phyloP scores from a whole-genome alignment of 2,797 vertebrate species.

The Pelobates cultripes region DNA sequence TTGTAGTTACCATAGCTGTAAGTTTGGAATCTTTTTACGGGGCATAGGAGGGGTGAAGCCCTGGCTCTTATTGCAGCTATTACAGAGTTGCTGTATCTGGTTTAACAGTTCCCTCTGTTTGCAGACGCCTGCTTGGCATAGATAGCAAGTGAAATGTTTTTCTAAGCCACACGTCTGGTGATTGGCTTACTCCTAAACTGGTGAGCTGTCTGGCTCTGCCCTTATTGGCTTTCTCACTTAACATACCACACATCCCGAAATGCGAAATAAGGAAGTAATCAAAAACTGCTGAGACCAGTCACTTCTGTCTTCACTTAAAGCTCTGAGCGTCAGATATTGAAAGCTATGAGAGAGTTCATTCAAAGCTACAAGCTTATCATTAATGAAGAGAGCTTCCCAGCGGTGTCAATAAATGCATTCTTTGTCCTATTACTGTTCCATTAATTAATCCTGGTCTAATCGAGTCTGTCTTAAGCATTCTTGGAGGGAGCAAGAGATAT shows the following conservation, averaged over 20 bases:
- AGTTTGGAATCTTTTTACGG: too few relatives aligned
- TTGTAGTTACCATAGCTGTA: too few relatives aligned
- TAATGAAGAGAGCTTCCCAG: too few relatives aligned
- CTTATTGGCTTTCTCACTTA: slow-evolving; percentile 73
- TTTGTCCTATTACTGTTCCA: too few relatives aligned
- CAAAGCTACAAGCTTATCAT: too few relatives aligned
- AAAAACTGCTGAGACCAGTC: slow-evolving; percentile 40
- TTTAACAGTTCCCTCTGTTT: slow-evolving; percentile 13
- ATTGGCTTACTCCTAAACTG: slow-evolving; percentile 88
- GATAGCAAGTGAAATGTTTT: slow-evolving; percentile 42
- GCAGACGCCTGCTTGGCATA: slow-evolving; percentile 40
- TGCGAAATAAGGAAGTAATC: slow-evolving; percentile 74
- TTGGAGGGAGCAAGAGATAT: too few relatives aligned
- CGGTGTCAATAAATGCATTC: too few relatives aligned
- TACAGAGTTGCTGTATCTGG: slow-evolving; percentile 17
- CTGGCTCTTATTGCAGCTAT: background rate
- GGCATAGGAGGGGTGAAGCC: background rate
- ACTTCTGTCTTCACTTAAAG: too few relatives aligned
- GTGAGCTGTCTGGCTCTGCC: slow-evolving; percentile 77
- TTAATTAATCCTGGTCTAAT: too few relatives aligned
- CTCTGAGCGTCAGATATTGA: too few relatives aligned
- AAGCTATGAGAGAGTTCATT: too few relatives aligned
- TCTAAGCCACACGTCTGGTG: slow-evolving; percentile 17
- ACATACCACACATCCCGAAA: slow-evolving; percentile 74
- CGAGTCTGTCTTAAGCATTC: too few relatives aligned